These are phyloP conservation scores for Gymnoscelis rufifasciata DNA, from an alignment of 2,888 invertebrate genomes.

Conservation along the genomic window DNA sequence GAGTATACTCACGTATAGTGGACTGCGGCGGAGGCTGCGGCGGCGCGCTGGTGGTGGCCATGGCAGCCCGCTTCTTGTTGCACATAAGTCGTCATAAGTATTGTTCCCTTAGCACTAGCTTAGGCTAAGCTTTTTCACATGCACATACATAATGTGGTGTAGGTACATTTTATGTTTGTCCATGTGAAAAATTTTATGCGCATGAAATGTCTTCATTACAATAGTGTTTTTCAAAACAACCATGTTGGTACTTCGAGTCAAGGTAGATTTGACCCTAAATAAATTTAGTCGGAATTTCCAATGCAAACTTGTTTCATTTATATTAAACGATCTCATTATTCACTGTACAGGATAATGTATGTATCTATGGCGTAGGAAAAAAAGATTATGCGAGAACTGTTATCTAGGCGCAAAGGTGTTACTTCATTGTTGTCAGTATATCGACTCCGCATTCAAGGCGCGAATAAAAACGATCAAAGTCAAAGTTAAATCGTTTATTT, in stretches of 20 bases:
- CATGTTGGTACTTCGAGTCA: neutral
- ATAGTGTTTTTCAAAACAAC: slow-evolving; percentile 6
- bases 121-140: too few species aligned
- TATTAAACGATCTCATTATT: neutral
- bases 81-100: slow-evolving; percentile 30
- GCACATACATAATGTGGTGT: too few species aligned
- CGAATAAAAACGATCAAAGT: too few species aligned
- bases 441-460: too few species aligned
- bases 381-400: too few species aligned
- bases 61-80: slow-evolving; percentile 67
- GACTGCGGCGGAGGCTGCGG: slow-evolving; percentile 33
- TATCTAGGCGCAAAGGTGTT: too few species aligned
- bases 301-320: slow-evolving; percentile 3
- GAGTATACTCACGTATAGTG: slow-evolving; percentile 23
- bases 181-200: too few species aligned
- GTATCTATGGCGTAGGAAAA: neutral
- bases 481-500: too few species aligned
- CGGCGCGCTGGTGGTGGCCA: slow-evolving; percentile 47
- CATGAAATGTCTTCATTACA: neutral
- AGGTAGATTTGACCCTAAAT: slow-evolving; percentile 7
- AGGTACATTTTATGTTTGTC: too few species aligned
- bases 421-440: too few species aligned
- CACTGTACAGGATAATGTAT: neutral
- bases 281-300: neutral
- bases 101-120: too few species aligned